These are phyloP conservation scores for Drosophila virilis DNA, from an alignment of 1,140 invertebrate species.

Conservation along the genomic window DNA sequence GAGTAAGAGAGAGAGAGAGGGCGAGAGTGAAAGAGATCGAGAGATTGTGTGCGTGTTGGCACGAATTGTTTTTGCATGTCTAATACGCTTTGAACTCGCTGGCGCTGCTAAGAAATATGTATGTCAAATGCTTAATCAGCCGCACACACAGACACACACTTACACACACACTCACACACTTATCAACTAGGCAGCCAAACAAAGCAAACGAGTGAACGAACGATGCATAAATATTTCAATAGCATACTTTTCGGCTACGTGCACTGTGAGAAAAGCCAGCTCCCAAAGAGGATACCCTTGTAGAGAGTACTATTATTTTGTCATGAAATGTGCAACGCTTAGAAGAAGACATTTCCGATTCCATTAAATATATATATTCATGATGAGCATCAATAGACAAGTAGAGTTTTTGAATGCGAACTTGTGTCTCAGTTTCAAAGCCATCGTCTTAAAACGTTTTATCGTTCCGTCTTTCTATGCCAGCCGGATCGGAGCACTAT, in stretches of 20 bases:
- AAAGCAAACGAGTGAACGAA: conserved; percentile 62
- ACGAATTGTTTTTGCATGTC: conserved; percentile 78
- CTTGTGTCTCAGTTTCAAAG: too few relatives aligned
- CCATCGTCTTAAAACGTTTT: too few relatives aligned
- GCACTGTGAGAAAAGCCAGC: conserved; percentile 31
- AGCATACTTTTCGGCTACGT: conserved; percentile 78
- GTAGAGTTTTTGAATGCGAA: too few relatives aligned
- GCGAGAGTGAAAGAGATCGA: conserved; percentile 7
- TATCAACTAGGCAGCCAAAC: conserved; percentile 43
- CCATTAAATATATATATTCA: too few relatives aligned
- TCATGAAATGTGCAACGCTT: too few relatives aligned
- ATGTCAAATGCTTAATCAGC: conserved; percentile 79
- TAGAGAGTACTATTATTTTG: too few relatives aligned
- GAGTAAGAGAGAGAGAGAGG: conserved; percentile 11
- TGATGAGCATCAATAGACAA: too few relatives aligned
- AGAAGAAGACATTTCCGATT: too few relatives aligned
- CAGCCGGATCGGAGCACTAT: too few relatives aligned
- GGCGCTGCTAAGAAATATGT: conserved; percentile 64
- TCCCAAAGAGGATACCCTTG: background rate
- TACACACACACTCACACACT: conserved; percentile 11
- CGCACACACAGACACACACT: conserved; percentile 50
- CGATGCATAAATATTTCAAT: conserved; percentile 79
- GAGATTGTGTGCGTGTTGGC: conserved; percentile 56
- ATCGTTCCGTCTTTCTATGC: too few relatives aligned
- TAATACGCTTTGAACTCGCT: conserved; percentile 67